Evolutionary conservation across 2,113 vertebrate species (phyloP), one percentile per base, ranked within the genome.

Genomic region (Sapayoa aenigma): DNA sequence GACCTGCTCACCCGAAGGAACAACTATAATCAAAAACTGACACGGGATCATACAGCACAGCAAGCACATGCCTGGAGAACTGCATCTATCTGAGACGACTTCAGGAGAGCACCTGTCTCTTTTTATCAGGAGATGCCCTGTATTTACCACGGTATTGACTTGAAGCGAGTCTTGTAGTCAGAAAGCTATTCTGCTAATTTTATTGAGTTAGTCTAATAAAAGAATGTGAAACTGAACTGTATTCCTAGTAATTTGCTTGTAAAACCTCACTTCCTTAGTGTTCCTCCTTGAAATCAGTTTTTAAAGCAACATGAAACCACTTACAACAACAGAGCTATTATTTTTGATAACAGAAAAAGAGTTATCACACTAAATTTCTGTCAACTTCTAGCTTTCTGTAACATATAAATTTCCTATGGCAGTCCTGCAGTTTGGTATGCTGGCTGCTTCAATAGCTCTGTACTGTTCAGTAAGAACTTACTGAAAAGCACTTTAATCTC

Each of bases 11-110:
- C 95, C 95, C 90, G 74, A 39, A 84, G 68, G 71, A 91, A 72
- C 55, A 89, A 22, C 75, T 47, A 62, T 96, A 95, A 97, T 94
- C 87, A 96, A 97, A 95, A 96, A 87, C 95, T 93, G 91, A 89
- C 90, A 92, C 1, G 0, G 39, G 85, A 89, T 79, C 69, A 62
- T 56, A 65, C 13, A 30, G 68, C 16, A 65, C 9, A 92, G 81
- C 67, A 67, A 66, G 84, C 41, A 0, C 46, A 77, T n/a, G 65
- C 30, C 72, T 65, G 65, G 62, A 65, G 79, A 95, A 15, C 55
- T 58, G 33, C 56, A 33, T 89, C 65, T 74, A 30, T 53, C 49
- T 30, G 14, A 89, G 58, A 84, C 27, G 80, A 17, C 27, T 66
- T 91, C 67, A 83, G 58, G 69, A 68, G 31, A 90, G 52, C 75